These are phyloP conservation scores for Brachyhypopomus gauderio DNA, from an alignment of 2,113 vertebrate genomes.

Conservation along the genomic window DNA sequence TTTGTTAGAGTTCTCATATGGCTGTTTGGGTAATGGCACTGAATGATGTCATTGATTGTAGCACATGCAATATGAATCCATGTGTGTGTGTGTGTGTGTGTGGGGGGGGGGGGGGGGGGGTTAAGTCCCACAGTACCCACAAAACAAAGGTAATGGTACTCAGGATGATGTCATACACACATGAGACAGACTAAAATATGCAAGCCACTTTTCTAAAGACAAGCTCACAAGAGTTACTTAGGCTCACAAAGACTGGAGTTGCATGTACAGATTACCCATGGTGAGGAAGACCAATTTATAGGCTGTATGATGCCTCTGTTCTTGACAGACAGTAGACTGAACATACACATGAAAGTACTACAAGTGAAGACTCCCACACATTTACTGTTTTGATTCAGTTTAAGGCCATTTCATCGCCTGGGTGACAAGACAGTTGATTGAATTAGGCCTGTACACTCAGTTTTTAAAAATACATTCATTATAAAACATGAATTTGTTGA, in stretches of 20 bases:
- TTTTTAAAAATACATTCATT: neutral
- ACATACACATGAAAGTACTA: neutral
- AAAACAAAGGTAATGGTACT: conserved; percentile 25
- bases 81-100: no score
- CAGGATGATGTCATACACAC: conserved; percentile 35
- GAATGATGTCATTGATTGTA: conserved; percentile 37
- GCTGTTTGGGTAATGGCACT: conserved; percentile 9
- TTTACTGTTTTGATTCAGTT: neutral
- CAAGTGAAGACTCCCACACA: neutral
- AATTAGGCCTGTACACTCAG: neutral
- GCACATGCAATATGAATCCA: conserved; percentile 16
- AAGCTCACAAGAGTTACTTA: neutral
- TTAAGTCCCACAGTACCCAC: conserved; percentile 22
- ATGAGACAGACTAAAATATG: conserved; percentile 22
- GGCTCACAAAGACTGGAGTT: no score
- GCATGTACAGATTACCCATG: no score
- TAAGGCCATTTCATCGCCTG: neutral
- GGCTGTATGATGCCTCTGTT: neutral
- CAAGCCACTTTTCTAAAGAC: neutral
- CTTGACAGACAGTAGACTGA: neutral
- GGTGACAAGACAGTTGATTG: neutral
- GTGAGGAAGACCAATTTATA: neutral
- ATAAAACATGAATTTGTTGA: conserved; percentile 17
- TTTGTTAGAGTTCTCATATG: neutral
- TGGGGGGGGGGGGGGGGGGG: neutral